Evolutionary conservation across 2,888 invertebrate species (phyloP), one percentile per base, ranked within the genome.

Genomic region (Priocnemis perturbator): DNA sequence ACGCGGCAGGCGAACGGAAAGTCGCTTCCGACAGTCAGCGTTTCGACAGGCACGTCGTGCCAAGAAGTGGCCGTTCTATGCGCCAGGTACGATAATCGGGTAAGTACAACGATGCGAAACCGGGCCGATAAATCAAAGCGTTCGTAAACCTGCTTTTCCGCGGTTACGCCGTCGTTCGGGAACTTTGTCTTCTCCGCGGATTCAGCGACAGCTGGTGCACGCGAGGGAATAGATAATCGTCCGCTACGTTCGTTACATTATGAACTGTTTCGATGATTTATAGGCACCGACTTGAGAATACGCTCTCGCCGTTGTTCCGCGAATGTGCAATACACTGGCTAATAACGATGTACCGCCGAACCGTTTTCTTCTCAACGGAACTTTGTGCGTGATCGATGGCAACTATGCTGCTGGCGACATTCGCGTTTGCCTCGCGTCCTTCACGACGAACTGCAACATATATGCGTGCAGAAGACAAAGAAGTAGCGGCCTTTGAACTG

Each of bases 201-300:
- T 61, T 58, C 52, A 37, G 66, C 67, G 74, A 76, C 77, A 74
- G 76, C 71, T 67, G 72, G 69, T 67, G 64, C 71, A 66, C 69
- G 76, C 63, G 64, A 68, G 47, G 58, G 58, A 61, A 73, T 45
- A 30, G 66, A 73, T 77, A 77, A 77, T 78, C 71, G 70, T 37
- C 59, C 14, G 37, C 67, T 64, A 67, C 65, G 63, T 67, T 72
- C 71, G 78, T 73, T 75, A 70, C 69, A 73, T 71, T 74, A 66
- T 74, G 69, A 73, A 71, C 68, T 66, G 67, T 69, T 67, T 67
- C 69, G 67, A 71, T 73, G 74, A 81, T 81, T 80, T 80, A 81
- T 81, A 70, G 69, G 4, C 50, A 50, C 50, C 50, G 9, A 17
- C n/a, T 9, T 19, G 50, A 14, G 17, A 50, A 50, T 19, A 50